Evolutionary conservation across 1,140 invertebrate genomes (phyloP), one percentile per base, ranked within the genome.

Genomic region (Psilanteris sp.): DNA sequence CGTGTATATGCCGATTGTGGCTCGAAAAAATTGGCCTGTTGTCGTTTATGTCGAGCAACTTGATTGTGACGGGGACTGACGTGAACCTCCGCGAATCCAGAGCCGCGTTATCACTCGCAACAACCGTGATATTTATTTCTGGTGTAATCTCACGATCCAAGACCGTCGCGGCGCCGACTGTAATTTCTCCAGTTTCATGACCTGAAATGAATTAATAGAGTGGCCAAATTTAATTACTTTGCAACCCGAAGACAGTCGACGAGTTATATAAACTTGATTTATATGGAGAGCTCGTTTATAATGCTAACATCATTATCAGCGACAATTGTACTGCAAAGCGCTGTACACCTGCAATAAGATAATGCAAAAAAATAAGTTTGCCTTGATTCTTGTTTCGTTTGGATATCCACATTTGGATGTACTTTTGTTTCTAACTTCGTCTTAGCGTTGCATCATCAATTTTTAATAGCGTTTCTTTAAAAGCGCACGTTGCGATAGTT

Each of bases 41-140:
- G 81, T 97, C 96, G 85, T 97, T 96, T 1, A 94, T 91, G 84
- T 97, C 95, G 10, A 91, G 79, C 0, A 97, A 90, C 81, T 92
- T 93, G n/a, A 97, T 92, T 79, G 93, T 90, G 18, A 96, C 94
- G 3, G 94, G 93, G 6, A 94, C 93, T 15, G 93, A 92, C 9
- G 92, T 91, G 0, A 91, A 91, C 77, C 92, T 91, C 31, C 92
- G 91, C 0, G 91, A 89, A 32, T 91, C 91, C 6, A 91, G 77
- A 0, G 94, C 94, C 7, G 94, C 94, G 54, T 91, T 92, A 79
- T 98, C 96, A 46, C 89, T 92, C 0, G 95, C 96, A 71, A 93
- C 91, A 0, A 95, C 95, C 18, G 94, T 92, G 9, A 97, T 89
- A 0, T 90, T 92, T 9, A 96, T 91, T 55, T 94, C 92, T 4